Base-by-base conservation (phyloP, 2,113 vertebrate species). In the Apus apus region DNA sequence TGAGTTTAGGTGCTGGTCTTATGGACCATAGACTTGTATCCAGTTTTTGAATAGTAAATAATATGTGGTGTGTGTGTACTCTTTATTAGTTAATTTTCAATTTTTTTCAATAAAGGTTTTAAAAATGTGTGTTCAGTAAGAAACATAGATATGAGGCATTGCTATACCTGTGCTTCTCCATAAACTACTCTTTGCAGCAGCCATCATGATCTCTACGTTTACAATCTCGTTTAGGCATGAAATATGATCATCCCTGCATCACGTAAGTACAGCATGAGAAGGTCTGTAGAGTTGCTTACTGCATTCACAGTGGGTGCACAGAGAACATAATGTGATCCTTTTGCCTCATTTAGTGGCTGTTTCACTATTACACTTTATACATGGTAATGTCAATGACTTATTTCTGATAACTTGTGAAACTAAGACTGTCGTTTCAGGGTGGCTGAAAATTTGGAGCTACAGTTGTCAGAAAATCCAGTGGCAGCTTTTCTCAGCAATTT, bases 401-500 rank as follows among this genome's bases (percentile, higher is more conserved):
- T 25, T 87, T 84, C 27, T 81, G 56, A 36, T 66, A 73, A 22
- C 29, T 50, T 77, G 5, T 85, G 38, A 86, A 77, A 93, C 38
- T 74, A 10, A 34, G 80, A 12, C 23, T 98, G 1, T 94, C 20
- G 1, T 97, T 96, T 74, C 78, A 98, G 98, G 76, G 65, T 97
- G 89, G 60, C 60, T 65, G 89, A 93, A 56, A 96, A 82, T n/a
- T 68, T 98, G 5, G 27, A 95, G 61, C 68, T 91, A 34, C 62
- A 43, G 6, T 74, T 97, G 36, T 68, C 61, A 3, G 90, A 73
- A 73, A 87, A 94, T n/a, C 83, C 94, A 11, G 5, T 4, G 0
- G 13, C 83, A 86, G 29, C 48, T 83, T 94, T 98, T 53, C 86
- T 97, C 29, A 90, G 61, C 12, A 94, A 91, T 65, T 82, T 97